A percentile compares a stretch with the other conserved stretches of the same genome.
Conservation (phyloP, 2,113 vertebrate species). For the Tachuris rubrigastra region DNA sequence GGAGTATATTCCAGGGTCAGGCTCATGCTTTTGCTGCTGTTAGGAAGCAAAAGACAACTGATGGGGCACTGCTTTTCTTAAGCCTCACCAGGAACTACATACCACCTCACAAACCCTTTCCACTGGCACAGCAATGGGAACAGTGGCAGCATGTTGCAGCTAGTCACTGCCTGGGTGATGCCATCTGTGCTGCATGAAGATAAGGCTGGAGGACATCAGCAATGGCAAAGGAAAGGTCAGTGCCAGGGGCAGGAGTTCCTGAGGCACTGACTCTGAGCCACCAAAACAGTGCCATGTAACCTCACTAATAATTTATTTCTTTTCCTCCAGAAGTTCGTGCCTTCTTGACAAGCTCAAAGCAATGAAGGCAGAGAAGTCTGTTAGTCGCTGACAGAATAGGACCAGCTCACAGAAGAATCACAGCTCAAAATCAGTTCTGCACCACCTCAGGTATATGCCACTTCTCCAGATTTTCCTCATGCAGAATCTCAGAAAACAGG, state of each 20-base stretch:
- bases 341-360: background rate
- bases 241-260: background rate
- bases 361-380: background rate
- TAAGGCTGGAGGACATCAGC: background rate
- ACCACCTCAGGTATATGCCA: background rate
- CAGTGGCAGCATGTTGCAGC: background rate
- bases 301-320: background rate
- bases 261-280: background rate
- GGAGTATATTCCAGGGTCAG: background rate
- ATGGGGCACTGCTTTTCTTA: background rate
- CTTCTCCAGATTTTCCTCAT: background rate
- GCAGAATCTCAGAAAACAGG: background rate
- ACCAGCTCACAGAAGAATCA: background rate
- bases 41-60: background rate
- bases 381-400: background rate
- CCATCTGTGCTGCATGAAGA: background rate
- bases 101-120: background rate
- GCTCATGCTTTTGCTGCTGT: background rate
- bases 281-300: background rate
- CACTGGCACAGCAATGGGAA: background rate
- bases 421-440: background rate
- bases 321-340: background rate
- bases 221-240: background rate
- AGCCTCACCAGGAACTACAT: background rate
- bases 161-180: background rate